Conservation (phyloP, 2,797 vertebrate genomes). For the Euthynnus affinis region DNA sequence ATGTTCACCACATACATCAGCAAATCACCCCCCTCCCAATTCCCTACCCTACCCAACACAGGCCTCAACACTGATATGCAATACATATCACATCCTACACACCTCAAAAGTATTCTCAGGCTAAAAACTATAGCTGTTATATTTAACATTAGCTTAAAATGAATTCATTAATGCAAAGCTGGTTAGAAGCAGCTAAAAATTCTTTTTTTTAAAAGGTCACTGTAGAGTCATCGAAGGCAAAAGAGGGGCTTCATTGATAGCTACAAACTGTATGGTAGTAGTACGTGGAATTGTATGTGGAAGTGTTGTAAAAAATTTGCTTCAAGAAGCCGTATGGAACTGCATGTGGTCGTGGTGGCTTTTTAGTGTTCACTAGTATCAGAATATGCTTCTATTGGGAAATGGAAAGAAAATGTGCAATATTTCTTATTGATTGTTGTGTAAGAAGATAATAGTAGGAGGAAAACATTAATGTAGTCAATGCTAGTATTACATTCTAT, state of each 20-base stretch:
- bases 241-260: constrained; percentile 48
- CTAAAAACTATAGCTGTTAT: constrained; percentile 58
- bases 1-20: constrained; percentile 64
- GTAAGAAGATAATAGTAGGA: constrained; percentile 41
- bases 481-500: constrained; percentile 50
- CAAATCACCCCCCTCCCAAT: constrained; percentile 14
- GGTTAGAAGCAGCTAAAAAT: constrained; percentile 64
- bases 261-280: constrained; percentile 65
- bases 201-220: constrained; percentile 18
- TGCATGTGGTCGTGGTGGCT: constrained; percentile 33
- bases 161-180: constrained; percentile 58
- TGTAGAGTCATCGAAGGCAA: constrained; percentile 58
- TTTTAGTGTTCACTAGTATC: constrained; percentile 80
- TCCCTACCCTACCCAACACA: neutral
- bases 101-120: constrained; percentile 60
- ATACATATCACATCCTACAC: constrained; percentile 68
- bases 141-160: constrained; percentile 57
- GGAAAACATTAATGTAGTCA: constrained; percentile 46
- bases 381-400: constrained; percentile 67
- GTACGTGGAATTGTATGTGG: constrained; percentile 68
- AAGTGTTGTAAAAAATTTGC: constrained; percentile 56
- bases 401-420: constrained; percentile 34
- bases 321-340: constrained; percentile 52
- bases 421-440: constrained; percentile 28
- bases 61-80: constrained; percentile 69